Evolutionary conservation across 2,113 vertebrate genomes (phyloP), one percentile per base, ranked within the genome.

Genomic region (Ailurus styani): DNA sequence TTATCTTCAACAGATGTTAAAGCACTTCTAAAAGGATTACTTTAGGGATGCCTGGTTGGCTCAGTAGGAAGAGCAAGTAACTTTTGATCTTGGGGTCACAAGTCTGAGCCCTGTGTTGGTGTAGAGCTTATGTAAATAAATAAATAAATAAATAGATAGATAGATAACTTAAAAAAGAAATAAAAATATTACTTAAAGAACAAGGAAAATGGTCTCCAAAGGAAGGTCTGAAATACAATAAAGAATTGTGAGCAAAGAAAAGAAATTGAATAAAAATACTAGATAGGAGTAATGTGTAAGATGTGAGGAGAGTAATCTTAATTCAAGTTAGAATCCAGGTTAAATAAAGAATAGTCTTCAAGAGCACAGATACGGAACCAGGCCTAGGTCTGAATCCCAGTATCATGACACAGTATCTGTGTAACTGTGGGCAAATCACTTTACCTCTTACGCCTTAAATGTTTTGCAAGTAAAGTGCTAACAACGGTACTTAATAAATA

Each of bases 131-230:
- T 29, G 15, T 31, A 64, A 2, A 62, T 62, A 60, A 5, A 62
- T 62, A 13, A 2, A 62, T 29, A 29, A 5, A 62, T 29, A 29
- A 5, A 62, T 29, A 62, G 3, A 29, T 13, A 62, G 9, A 60
- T 60, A 62, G n/a, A n/a, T n/a, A 29, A 62, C 55, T 57, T 57
- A 23, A 57, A 57, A 25, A 57, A 25, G 11, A 50, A 57, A 57
- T 95, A 40, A 91, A 77, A 77, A 34, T 23, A 95, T 6, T 52
- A 70, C 27, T 62, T 91, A 52, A 81, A n/a, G 62, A 86, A 23
- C 45, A 82, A 87, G 52, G 45, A 81, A 87, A 81, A 81, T 64
- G 66, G 29, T 96, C n/a, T 91, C 50, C 47, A 92, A 92, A 92
- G 17, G 64, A 95, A 73, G 12, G 17, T 31, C 17, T 64, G 45